phyloP scores from a whole-genome alignment of 2,113 vertebrate species.

The Bucco capensis region DNA sequence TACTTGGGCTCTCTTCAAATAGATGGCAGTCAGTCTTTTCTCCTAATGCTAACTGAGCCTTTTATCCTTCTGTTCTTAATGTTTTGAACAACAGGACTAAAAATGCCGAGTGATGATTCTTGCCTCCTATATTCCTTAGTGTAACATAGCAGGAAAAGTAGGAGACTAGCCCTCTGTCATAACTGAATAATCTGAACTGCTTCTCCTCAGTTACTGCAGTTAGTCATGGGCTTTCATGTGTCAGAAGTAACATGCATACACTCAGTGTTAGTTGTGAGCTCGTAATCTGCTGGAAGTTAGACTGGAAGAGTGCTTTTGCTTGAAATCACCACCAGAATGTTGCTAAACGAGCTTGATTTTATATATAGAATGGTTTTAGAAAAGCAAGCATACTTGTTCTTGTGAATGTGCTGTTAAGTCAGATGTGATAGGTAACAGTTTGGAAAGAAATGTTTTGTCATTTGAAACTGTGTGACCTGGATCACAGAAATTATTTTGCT shows the following conservation, averaged over 20 bases:
- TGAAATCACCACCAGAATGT: not conserved
- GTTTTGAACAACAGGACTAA: not conserved
- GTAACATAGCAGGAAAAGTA: not conserved
- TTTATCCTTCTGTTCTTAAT: not conserved
- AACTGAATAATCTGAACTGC: not conserved
- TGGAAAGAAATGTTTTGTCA: not conserved
- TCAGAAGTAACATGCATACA: rapidly evolving
- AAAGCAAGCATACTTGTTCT: not conserved
- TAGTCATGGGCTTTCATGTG: not conserved
- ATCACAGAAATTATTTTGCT: not conserved
- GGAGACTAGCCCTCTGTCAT: not conserved
- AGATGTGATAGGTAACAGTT: not conserved
- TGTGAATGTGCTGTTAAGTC: not conserved
- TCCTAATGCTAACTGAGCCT: not conserved
- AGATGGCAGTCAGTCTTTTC: not conserved
- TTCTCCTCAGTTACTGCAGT: not conserved
- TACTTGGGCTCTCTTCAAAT: not conserved
- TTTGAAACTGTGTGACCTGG: not conserved
- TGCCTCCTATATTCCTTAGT: not conserved
- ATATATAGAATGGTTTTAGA: not conserved
- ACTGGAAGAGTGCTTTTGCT: not conserved
- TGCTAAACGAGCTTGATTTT: not conserved
- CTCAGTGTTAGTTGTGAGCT: not conserved
- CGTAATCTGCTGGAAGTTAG: not conserved
- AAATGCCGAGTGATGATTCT: not conserved